phyloP scores from a whole-genome alignment of 2,888 invertebrate species.

The Protonemura montana region DNA sequence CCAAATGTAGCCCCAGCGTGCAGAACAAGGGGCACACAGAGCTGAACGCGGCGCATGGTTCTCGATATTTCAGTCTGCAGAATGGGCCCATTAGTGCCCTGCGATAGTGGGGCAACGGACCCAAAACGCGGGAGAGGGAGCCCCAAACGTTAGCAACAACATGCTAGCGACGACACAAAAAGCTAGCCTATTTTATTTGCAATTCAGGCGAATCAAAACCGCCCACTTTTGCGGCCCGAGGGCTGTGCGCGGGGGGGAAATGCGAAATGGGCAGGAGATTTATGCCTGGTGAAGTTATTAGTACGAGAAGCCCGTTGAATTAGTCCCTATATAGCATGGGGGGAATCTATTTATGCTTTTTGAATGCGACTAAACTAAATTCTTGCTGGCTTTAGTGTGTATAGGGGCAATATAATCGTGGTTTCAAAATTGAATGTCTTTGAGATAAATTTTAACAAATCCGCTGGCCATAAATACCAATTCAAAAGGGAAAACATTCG shows the following conservation, averaged over 20 bases:
- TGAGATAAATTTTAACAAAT: no score
- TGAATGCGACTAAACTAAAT: background rate
- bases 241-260: background rate
- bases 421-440: background rate
- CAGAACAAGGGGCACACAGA: background rate
- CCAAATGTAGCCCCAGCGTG: background rate
- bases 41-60: background rate
- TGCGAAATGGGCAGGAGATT: background rate
- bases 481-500: no score
- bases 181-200: background rate
- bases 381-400: background rate
- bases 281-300: background rate
- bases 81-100: conserved; percentile 37
- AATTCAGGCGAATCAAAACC: background rate
- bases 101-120: background rate
- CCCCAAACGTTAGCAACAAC: background rate
- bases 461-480: no score
- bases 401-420: background rate
- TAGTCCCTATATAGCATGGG: background rate
- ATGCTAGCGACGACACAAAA: background rate
- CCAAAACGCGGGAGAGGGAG: background rate
- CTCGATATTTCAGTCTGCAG: conserved; percentile 35
- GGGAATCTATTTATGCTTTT: background rate
- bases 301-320: background rate
- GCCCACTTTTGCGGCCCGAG: background rate